phyloP scores from a whole-genome alignment of 2,797 vertebrate species.

The Enoplosus armatus region DNA sequence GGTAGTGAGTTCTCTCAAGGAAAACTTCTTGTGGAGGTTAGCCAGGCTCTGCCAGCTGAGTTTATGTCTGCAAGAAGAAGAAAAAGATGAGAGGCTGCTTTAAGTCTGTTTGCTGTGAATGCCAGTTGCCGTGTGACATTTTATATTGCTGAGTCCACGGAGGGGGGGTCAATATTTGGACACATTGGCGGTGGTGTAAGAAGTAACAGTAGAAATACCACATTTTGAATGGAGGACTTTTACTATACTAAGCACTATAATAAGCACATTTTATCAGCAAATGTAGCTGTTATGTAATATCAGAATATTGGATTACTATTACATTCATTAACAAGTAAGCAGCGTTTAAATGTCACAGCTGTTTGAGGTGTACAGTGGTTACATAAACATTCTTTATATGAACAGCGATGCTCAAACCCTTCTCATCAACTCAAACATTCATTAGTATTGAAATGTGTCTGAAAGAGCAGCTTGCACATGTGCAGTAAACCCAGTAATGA shows the following conservation, averaged over 20 bases:
- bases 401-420: too few species aligned
- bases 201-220: not conserved
- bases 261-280: too few species aligned
- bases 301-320: not conserved
- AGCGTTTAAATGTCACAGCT: not conserved
- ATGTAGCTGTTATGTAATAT: not conserved
- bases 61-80: conserved; percentile 47
- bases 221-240: too few species aligned
- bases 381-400: too few species aligned
- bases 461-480: too few species aligned
- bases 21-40: conserved; percentile 70
- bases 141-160: conserved; percentile 13
- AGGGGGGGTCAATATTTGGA: conserved; percentile 7
- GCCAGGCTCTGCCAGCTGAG: conserved; percentile 44
- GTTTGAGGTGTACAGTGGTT: too few species aligned
- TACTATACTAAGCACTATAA: too few species aligned
- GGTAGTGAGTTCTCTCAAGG: conserved; percentile 57
- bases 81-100: conserved; percentile 16
- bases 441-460: too few species aligned
- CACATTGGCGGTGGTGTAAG: not conserved
- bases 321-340: not conserved
- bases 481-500: conserved; percentile 37
- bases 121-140: conserved; percentile 37
- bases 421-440: too few species aligned
- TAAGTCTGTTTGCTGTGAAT: conserved; percentile 41